Evolutionary conservation across 2,113 vertebrate species (phyloP), one percentile per base, ranked within the genome.

Genomic region (Brachirus orientalis): DNA sequence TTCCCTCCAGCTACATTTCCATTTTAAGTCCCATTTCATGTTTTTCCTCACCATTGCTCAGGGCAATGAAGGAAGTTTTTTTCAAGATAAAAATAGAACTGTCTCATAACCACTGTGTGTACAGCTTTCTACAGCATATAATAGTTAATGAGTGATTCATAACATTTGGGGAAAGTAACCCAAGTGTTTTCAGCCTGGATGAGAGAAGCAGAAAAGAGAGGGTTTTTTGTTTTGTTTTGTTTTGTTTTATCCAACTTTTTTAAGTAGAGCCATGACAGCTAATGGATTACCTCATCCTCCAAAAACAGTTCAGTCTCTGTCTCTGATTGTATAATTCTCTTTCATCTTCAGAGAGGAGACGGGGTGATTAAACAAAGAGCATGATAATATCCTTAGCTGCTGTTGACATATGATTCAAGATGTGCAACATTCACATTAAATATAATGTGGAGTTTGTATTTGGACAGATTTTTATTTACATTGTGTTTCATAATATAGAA

Each of bases 231-330:
- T 76, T 85, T 59, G 36, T 60, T 58, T 43, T 41, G 48, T n/a
- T 71, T 59, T 78, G 10, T 73, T 80, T 88, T 83, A 44, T n/a
- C n/a, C n/a, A n/a, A n/a, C 77, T 77, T 84, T 87, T 91, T n/a
- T n/a, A n/a, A n/a, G n/a, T 87, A 81, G 62, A 83, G 84, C 79
- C 85, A 86, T 69, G 65, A 77, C 19, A 72, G 77, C 89, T 86
- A 90, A 87, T 91, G 84, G 85, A 90, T 92, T 90, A 90, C 86
- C 85, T 91, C 88, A 92, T 90, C 77, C 78, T 68, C 64, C 44
- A 82, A 78, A 89, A 91, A 86, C 80, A 66, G 70, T 75, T 90
- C 75, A 55, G 58, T 86, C 79, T 86, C 80, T 50, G n/a, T n/a
- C 63, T 75, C 63, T 68, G 81, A 78, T 82, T 88, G 86, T 88